phyloP scores from a whole-genome alignment of 2,888 invertebrate genomes.

The Callosobruchus maculatus region DNA sequence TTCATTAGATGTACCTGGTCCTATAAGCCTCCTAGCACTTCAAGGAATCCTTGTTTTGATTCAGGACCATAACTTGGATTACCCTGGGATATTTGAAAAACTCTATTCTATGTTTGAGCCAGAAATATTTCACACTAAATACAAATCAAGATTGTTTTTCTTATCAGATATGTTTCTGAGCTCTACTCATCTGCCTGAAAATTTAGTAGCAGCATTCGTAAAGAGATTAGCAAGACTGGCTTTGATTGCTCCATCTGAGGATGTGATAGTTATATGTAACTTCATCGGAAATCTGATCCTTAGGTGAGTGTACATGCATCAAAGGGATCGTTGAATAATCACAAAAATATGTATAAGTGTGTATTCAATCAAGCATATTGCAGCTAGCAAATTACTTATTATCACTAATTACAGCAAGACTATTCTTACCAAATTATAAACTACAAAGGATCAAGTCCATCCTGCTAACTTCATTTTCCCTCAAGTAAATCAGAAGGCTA shows the following conservation, averaged over 20 bases:
- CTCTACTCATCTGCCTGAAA: slow-evolving; percentile 91
- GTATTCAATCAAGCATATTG: too few species aligned
- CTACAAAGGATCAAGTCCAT: too few species aligned
- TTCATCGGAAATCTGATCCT: slow-evolving; percentile 82
- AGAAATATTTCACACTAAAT: slow-evolving; percentile 85
- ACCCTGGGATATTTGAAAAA: slow-evolving; percentile 91
- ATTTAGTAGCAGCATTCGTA: slow-evolving; percentile 87
- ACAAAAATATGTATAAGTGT: too few species aligned
- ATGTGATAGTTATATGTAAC: slow-evolving; percentile 70
- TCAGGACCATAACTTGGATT: slow-evolving; percentile 82
- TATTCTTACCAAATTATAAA: too few species aligned
- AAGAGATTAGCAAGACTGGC: slow-evolving; percentile 84
- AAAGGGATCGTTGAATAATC: too few species aligned
- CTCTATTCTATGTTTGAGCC: slow-evolving; percentile 93
- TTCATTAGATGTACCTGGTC: slow-evolving; percentile 82
- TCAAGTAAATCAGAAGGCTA: too few species aligned
- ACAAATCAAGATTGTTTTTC: slow-evolving; percentile 83
- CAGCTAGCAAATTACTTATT: too few species aligned
- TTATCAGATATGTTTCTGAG: slow-evolving; percentile 87
- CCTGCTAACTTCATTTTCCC: too few species aligned
- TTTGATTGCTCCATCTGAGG: slow-evolving; percentile 77
- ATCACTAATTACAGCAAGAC: too few species aligned
- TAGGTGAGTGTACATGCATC: slow-evolving; percentile 43
- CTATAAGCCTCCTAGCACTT: slow-evolving; percentile 82
- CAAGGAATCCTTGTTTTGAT: slow-evolving; percentile 90